Evolutionary conservation across 2,888 invertebrate genomes (phyloP), one percentile per base, ranked within the genome.

Genomic region (Meta bourneti): DNA sequence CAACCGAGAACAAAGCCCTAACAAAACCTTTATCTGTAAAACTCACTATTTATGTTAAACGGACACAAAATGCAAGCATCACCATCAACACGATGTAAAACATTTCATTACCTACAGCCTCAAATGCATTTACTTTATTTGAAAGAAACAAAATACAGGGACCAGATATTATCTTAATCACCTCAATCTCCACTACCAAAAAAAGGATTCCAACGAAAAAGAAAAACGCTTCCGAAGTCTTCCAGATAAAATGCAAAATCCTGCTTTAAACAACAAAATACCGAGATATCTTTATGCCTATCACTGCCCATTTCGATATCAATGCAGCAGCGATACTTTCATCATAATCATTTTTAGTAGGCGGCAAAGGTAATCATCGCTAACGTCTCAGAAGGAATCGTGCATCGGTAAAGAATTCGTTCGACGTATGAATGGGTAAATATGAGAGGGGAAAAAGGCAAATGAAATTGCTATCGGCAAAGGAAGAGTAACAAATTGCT

Each of bases 281-380:
- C 16, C 49, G 16, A 49, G 48, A 77, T 51, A n/a, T 72, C 20
- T 77, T 48, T 77, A 77, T 77, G 49, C 16, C 51, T 77, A 51
- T 52, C 77, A 51, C 72, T 51, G 11, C n/a, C 51, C 77, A 51
- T 51, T 77, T 6, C 8, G 51, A 74, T 49, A 77, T 77, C 49
- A 51, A 48, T 77, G n/a, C 77, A 51, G 51, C 49, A 16, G 51
- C 13, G 51, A 49, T 77, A 51, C n/a, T n/a, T 77, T 16, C 77
- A 77, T 77, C 77, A 19, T 49, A 77, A 77, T 49, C 77, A 51
- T 77, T 49, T 77, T 49, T 51, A 48, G 77, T n/a, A 77, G 77
- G 9, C 61, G 61, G 19, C 48, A 52, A 77, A 7, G 16, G n/a
- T 77, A 77, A 77, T 77, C 48, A 77, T 51, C 51, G 48, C 77